Percentiles rank a stretch among this genome's conserved stretches.
These are phyloP conservation scores for Plectropomus leopardus DNA, from an alignment of 2,113 vertebrate species.

Conservation along the genomic window DNA sequence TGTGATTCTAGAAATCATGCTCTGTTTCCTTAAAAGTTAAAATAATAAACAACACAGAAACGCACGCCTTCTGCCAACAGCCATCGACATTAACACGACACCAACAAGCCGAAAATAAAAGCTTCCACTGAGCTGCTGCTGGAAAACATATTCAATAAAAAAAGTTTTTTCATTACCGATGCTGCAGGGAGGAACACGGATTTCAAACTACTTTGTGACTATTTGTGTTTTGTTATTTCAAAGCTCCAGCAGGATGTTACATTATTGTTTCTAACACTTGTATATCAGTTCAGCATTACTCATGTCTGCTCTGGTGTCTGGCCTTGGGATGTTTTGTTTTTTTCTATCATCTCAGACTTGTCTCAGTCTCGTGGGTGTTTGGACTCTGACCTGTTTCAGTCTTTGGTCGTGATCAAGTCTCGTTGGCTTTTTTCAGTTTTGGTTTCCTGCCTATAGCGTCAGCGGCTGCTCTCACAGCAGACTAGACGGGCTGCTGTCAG, in stretches of 20 bases:
- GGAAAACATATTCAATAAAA: slow-evolving; percentile 5
- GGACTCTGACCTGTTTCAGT: not conserved
- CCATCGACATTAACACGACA: not conserved
- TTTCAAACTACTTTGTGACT: not conserved
- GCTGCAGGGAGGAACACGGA: not conserved
- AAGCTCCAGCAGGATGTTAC: not conserved
- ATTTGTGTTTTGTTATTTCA: not conserved
- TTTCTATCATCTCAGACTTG: slow-evolving; percentile 3
- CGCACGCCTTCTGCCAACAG: not conserved
- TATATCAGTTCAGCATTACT: not conserved
- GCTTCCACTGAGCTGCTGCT: not conserved
- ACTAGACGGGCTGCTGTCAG: not conserved
- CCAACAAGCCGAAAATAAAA: not conserved
- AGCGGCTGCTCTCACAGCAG: not conserved
- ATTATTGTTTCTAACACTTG: not conserved
- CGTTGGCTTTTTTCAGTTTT: not conserved
- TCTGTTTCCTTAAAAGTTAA: not conserved
- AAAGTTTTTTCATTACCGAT: not conserved
- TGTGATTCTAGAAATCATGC: not conserved
- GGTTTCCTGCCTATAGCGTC: not conserved
- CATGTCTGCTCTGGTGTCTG: not conserved
- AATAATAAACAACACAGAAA: not conserved
- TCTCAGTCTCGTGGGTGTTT: slow-evolving; percentile 2
- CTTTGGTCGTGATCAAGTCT: not conserved
- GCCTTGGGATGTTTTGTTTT: not conserved